Evolutionary conservation across 2,888 invertebrate species (phyloP).

Genomic region (Diarsia dahlii): DNA sequence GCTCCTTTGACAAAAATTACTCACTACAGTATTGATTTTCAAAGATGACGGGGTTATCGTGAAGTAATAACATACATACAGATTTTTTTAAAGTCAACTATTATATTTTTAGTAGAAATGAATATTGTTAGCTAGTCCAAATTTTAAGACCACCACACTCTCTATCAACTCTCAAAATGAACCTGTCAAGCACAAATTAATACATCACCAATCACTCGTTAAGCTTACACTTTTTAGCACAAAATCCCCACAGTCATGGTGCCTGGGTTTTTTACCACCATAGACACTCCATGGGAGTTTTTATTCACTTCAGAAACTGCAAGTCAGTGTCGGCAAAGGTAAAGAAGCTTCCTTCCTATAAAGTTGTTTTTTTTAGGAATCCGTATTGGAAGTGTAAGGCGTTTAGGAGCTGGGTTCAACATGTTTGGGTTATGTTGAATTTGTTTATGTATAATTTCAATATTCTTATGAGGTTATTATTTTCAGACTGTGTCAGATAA

Average conservation of each 20-base stretch:
- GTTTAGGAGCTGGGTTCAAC: constrained; percentile 5
- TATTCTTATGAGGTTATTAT: neutral
- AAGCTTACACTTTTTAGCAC: constrained; percentile 73
- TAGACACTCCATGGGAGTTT: constrained; percentile 69
- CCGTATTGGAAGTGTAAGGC: constrained; percentile 20
- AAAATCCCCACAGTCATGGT: constrained; percentile 75
- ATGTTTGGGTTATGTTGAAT: constrained; percentile 25
- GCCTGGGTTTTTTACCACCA: constrained; percentile 71
- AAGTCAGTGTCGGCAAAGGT: constrained; percentile 82
- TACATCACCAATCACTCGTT: constrained; percentile 81
- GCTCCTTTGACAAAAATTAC: no score
- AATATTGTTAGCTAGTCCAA: no score
- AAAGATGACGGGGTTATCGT: no score
- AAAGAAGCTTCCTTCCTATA: constrained; percentile 79
- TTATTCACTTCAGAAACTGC: constrained; percentile 63
- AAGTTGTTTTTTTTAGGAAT: constrained; percentile 26
- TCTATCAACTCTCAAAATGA: constrained; percentile 57
- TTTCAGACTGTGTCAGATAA: neutral
- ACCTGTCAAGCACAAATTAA: constrained; percentile 81
- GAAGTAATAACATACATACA: no score
- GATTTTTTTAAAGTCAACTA: no score
- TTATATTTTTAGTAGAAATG: no score
- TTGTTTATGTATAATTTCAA: constrained; percentile 18
- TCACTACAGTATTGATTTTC: no score
- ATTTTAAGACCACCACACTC: constrained; percentile 21